These are phyloP conservation scores for Tigriopus californicus DNA, from an alignment of 2,888 invertebrate genomes.

Conservation along the genomic window DNA sequence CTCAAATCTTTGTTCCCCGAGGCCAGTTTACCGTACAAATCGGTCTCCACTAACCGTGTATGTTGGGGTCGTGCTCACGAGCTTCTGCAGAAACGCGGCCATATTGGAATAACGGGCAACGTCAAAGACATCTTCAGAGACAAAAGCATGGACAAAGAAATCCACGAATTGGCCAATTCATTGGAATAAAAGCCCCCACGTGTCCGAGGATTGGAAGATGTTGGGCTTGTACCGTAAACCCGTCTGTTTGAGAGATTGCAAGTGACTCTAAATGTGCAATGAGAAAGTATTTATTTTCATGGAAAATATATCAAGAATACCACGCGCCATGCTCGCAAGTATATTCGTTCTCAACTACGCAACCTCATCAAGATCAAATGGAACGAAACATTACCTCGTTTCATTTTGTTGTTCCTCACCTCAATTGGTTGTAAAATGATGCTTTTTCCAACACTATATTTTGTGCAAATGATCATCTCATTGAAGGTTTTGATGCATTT, in stretches of 20 bases:
- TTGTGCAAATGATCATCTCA: no score
- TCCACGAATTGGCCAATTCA: neutral
- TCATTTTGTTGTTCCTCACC: no score
- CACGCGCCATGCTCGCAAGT: no score
- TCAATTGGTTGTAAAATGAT: no score
- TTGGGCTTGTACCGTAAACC: neutral
- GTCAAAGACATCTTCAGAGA: slow-evolving; percentile 2
- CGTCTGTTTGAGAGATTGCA: neutral
- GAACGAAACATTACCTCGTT: no score
- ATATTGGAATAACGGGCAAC: slow-evolving; percentile 2
- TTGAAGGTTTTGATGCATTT: no score
- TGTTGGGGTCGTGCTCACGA: slow-evolving; percentile 3
- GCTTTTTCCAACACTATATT: no score
- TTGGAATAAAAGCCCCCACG: neutral
- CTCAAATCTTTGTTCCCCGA: neutral
- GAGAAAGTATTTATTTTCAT: no score
- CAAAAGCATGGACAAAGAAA: neutral
- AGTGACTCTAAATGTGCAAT: neutral
- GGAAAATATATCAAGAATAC: no score
- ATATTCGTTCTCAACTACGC: no score
- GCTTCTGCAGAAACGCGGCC: neutral
- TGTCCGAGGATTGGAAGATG: no score
- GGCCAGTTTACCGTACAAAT: neutral
- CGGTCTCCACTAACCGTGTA: neutral
- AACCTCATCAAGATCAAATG: no score